These are phyloP conservation scores for Zygogramma bicolorata DNA, from an alignment of 2,888 invertebrate genomes.

Conservation along the genomic window DNA sequence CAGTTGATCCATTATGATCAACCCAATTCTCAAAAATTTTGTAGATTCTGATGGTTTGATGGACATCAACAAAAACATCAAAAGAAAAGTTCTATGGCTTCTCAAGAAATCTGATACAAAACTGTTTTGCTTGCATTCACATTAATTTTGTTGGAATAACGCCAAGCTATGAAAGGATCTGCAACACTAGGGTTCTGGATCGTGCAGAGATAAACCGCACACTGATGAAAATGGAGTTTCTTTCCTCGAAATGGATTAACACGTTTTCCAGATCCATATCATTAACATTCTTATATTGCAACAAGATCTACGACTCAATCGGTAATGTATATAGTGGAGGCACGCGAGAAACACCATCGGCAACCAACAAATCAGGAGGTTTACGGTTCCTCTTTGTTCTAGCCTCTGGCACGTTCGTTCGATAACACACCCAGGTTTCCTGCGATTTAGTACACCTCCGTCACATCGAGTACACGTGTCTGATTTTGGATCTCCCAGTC, in stretches of 20 bases:
- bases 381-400: constrained; percentile 25
- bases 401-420: constrained; percentile 32
- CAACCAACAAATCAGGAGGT: constrained; percentile 17
- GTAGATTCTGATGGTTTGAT: too few relatives aligned
- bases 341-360: constrained; percentile 24
- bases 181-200: too few relatives aligned
- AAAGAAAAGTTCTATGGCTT: too few relatives aligned
- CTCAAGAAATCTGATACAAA: too few relatives aligned
- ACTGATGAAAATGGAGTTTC: too few relatives aligned
- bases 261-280: background rate
- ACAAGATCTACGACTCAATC: background rate
- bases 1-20: too few relatives aligned
- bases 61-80: too few relatives aligned
- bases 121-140: too few relatives aligned
- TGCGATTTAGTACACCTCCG: constrained; percentile 44
- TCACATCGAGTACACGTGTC: constrained; percentile 44
- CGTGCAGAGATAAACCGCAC: too few relatives aligned
- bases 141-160: too few relatives aligned
- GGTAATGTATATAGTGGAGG: constrained; percentile 15
- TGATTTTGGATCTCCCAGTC: constrained; percentile 42
- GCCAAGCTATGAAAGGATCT: too few relatives aligned
- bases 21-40: too few relatives aligned
- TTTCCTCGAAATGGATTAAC: background rate
- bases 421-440: constrained; percentile 28
- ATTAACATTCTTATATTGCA: background rate